Base-by-base conservation (phyloP, 2,888 invertebrate species). In the Silvanus unidentatus region DNA sequence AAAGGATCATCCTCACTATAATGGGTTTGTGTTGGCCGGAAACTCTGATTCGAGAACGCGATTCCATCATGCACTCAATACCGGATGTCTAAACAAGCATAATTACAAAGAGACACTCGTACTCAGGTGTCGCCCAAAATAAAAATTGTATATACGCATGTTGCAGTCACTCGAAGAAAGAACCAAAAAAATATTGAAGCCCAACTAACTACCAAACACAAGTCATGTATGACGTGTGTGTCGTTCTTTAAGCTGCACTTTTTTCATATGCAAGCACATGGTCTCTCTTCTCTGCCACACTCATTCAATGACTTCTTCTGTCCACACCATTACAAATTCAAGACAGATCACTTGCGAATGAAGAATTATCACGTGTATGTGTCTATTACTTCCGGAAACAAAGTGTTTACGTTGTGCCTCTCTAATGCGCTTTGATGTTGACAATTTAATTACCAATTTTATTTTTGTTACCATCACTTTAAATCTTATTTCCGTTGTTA, bases 11-110 rank as follows among this genome's bases (percentile, higher is more conserved):
- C 22, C 3, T n/a, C n/a, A n/a, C n/a, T n/a, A n/a, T n/a, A 22
- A 22, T 22, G 8, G 22, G 8, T 22, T 22, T 22, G 3, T 3
- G 3, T 22, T 5, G 22, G 22, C 22, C 22, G 22, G 22, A 22
- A 22, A 22, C 8, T 22, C 22, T 35, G 9, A 35, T 6, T 12
- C 50, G 50, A 47, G 47, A 50, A 39, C 38, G 22, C 44, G 40
- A 44, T 32, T 32, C 32, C 32, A 32, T 40, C 50, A 39, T 42
- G 28, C 44, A 42, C 37, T 37, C 38, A 48, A 48, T 45, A 40
- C 57, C 55, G 57, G 57, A 57, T 52, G 54, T 53, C 51, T 45
- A 50, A 46, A 45, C 48, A 47, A 48, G 6, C 49, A 44, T 57
- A 55, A 57, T 57, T 57, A 55, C 48, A 44, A 50, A 45, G 42